phyloP scores from a whole-genome alignment of 1,140 invertebrate species.

The Propsilocerus akamusi region DNA sequence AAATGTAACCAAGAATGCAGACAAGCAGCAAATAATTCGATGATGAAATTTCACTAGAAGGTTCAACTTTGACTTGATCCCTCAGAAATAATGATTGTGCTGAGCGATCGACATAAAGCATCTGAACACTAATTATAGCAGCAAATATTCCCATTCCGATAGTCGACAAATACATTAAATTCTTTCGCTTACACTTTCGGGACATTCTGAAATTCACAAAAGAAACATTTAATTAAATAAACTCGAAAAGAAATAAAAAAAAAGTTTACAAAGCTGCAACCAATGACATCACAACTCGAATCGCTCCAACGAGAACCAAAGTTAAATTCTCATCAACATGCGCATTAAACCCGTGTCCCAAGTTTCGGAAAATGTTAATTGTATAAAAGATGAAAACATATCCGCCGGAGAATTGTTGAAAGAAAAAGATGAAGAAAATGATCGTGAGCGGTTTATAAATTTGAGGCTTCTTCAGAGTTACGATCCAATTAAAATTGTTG shows the following conservation, averaged over 20 bases:
- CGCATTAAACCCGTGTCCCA: slow-evolving; percentile 24
- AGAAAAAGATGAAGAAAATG: slow-evolving; percentile 28
- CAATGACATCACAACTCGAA: slow-evolving; percentile 31
- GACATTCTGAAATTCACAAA: slow-evolving; percentile 17
- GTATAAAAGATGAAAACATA: slow-evolving; percentile 53
- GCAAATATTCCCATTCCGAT: slow-evolving; percentile 33
- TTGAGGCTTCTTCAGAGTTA: neutral
- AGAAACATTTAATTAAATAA: no score
- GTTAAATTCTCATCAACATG: slow-evolving; percentile 26
- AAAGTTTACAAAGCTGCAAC: slow-evolving; percentile 20
- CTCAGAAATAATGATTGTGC: slow-evolving; percentile 9
- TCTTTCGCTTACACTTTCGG: slow-evolving; percentile 30
- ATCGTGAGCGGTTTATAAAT: slow-evolving; percentile 31
- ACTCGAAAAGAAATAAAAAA: no score
- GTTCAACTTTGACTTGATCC: neutral
- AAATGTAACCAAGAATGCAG: slow-evolving; percentile 30
- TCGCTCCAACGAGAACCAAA: slow-evolving; percentile 27
- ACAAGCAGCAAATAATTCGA: slow-evolving; percentile 23
- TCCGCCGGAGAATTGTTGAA: slow-evolving; percentile 36
- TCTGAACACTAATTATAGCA: slow-evolving; percentile 27
- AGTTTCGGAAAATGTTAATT: slow-evolving; percentile 31
- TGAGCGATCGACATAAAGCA: slow-evolving; percentile 19
- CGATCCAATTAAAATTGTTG: no score
- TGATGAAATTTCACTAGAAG: neutral
- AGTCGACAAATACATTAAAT: slow-evolving; percentile 29